These are phyloP conservation scores for Tyrophagus putrescentiae DNA, from an alignment of 1,140 invertebrate species.

Conservation along the genomic window DNA sequence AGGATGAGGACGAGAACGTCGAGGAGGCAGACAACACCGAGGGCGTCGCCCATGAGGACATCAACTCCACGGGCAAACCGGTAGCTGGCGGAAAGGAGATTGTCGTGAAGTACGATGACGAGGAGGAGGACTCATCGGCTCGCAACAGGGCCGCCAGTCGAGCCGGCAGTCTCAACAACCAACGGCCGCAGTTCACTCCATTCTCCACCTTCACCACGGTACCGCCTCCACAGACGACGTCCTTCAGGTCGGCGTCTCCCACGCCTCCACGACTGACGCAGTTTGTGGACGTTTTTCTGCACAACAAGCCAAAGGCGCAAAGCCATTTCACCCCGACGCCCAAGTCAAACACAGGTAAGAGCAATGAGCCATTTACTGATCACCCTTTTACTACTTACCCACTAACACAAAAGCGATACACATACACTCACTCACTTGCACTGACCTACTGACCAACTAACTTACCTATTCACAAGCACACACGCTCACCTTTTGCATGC, in stretches of 20 bases:
- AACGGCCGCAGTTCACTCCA: too few species aligned
- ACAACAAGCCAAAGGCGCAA: background rate
- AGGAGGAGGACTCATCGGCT: slow-evolving; percentile 1
- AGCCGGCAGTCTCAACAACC: too few species aligned
- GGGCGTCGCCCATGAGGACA: background rate
- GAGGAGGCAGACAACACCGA: slow-evolving; percentile 7
- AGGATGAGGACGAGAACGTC: background rate
- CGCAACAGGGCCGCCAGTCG: background rate
- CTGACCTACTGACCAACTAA: background rate
- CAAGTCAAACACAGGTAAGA: too few species aligned
- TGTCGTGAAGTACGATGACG: slow-evolving; percentile 10
- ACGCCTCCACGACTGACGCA: background rate
- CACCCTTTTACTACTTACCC: too few species aligned
- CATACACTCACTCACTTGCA: background rate
- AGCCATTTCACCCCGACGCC: too few species aligned
- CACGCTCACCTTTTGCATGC: background rate
- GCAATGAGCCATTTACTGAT: too few species aligned
- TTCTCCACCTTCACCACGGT: background rate
- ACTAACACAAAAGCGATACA: background rate
- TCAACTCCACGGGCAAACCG: background rate
- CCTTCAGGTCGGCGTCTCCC: background rate
- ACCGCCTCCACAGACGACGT: background rate
- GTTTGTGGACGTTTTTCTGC: background rate
- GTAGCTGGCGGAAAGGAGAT: background rate
- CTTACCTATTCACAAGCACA: too few species aligned